These are phyloP conservation scores for Heliconius ismenius DNA, from an alignment of 2,888 invertebrate species.

Conservation along the genomic window DNA sequence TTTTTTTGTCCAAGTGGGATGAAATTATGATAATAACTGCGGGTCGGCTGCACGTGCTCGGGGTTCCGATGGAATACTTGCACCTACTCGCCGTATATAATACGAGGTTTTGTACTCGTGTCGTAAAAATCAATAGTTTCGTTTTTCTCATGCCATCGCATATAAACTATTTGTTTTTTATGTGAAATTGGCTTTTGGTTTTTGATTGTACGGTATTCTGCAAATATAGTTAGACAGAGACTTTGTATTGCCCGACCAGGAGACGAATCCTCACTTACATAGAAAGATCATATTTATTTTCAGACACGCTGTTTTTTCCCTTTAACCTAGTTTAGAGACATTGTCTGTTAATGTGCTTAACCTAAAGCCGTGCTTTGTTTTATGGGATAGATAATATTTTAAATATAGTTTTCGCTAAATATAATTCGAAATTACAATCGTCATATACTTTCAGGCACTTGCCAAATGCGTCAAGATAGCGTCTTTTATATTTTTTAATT, in stretches of 20 bases:
- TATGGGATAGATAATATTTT: background rate
- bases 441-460: background rate
- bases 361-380: background rate
- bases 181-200: background rate
- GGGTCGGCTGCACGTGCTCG: slow-evolving; percentile 67
- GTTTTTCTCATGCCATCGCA: background rate
- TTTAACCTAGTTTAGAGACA: background rate
- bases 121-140: slow-evolving; percentile 23
- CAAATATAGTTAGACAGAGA: too few relatives aligned
- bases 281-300: too few relatives aligned
- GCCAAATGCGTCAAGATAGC: too few relatives aligned
- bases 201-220: background rate
- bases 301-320: too few relatives aligned
- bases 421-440: too few relatives aligned
- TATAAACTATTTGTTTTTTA: slow-evolving; percentile 6
- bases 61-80: slow-evolving; percentile 53
- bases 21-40: slow-evolving; percentile 80
- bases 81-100: slow-evolving; percentile 26
- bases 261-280: too few relatives aligned
- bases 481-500: too few relatives aligned
- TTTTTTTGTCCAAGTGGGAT: slow-evolving; percentile 81
- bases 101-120: slow-evolving; percentile 28
- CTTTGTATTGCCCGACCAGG: too few relatives aligned
- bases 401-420: background rate
- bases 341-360: background rate